A percentile compares a stretch with the other conserved stretches of the same genome.
These are phyloP conservation scores for Aspiorhynchus laticeps DNA, from an alignment of 2,113 vertebrate genomes.

Conservation along the genomic window DNA sequence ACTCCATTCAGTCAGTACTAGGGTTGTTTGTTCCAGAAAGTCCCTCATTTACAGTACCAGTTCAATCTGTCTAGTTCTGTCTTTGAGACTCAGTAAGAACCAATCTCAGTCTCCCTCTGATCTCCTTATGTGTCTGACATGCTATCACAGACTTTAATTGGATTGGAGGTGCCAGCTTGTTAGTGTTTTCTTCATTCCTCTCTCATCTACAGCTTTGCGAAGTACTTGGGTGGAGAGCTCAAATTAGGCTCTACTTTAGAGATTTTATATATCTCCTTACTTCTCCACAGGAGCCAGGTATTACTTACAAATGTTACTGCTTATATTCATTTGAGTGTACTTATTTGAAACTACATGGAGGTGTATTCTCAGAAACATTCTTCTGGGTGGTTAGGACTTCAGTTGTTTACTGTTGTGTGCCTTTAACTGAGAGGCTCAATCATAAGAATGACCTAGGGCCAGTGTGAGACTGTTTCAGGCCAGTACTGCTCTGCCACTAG, in stretches of 20 bases:
- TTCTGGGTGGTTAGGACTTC: background rate
- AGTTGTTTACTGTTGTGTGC: background rate
- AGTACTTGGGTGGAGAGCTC: background rate
- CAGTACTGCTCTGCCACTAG: background rate
- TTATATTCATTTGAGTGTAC: background rate
- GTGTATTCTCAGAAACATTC: background rate
- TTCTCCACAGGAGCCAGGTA: background rate
- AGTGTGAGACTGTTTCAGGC: background rate
- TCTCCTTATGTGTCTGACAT: conserved; percentile 47
- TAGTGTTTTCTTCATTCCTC: background rate
- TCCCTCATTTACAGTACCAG: background rate
- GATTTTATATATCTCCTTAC: background rate
- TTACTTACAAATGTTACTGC: background rate
- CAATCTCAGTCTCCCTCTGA: conserved; percentile 44
- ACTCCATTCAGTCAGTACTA: background rate
- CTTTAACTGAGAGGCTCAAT: background rate
- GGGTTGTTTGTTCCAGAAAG: background rate
- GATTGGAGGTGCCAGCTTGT: conserved; percentile 50
- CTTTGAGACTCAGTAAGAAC: background rate
- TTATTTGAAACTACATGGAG: background rate
- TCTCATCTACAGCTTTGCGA: background rate
- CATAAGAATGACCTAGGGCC: background rate
- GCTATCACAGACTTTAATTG: conserved; percentile 49
- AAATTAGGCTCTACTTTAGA: background rate
- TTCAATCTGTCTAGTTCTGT: conserved; percentile 2